These are phyloP conservation scores for Meleagris gallopavo DNA, from an alignment of 2,113 vertebrate species.

Conservation along the genomic window DNA sequence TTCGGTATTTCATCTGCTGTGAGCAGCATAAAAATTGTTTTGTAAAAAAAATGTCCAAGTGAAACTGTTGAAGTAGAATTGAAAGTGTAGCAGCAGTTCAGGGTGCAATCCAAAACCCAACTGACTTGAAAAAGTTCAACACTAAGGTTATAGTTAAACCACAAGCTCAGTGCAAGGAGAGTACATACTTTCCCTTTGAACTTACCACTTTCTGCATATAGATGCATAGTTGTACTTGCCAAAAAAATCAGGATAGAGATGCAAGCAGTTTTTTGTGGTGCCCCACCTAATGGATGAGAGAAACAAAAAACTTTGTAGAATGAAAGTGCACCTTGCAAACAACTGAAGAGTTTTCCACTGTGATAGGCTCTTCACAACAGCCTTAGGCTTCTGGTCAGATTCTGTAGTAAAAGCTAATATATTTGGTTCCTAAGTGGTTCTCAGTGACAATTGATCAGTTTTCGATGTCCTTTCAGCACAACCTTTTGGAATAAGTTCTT, in stretches of 20 bases:
- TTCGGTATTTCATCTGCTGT: neutral
- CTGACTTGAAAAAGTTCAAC: neutral
- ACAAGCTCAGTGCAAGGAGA: neutral
- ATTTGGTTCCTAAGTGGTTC: neutral
- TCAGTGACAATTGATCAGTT: neutral
- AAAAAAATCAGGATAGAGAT: neutral
- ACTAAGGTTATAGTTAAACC: rapidly evolving
- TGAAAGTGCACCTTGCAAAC: neutral
- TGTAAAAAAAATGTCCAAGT: neutral
- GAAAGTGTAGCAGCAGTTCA: neutral
- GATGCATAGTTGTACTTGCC: neutral
- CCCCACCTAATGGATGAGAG: neutral
- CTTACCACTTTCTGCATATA: neutral
- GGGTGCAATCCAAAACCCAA: neutral
- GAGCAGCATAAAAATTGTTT: neutral
- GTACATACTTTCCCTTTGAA: neutral
- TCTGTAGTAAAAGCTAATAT: neutral
- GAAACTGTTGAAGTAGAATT: neutral
- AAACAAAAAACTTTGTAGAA: neutral
- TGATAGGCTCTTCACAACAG: neutral
- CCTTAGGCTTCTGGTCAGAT: neutral
- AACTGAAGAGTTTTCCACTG: neutral
- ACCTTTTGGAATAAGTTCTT: neutral
- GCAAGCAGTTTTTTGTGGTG: neutral
- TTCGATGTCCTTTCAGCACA: neutral